phyloP scores from a whole-genome alignment of 2,797 vertebrate genomes.

The Enteromius fasciolatus region DNA sequence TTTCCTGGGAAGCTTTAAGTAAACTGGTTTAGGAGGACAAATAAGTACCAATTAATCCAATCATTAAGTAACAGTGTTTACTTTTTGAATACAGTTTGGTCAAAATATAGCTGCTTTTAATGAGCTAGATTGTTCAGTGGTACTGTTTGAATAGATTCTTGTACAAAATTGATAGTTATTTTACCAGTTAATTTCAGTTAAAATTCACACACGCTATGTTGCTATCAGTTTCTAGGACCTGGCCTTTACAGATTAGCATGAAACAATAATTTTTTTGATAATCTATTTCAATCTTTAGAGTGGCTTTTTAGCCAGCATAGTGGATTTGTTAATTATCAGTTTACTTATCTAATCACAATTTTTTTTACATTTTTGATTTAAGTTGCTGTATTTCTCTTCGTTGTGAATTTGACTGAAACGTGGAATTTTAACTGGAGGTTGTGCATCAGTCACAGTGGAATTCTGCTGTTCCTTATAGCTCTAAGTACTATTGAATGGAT shows the following conservation, averaged over 20 bases:
- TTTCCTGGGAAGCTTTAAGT: neutral
- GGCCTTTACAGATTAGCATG: neutral
- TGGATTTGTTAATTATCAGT: too few species aligned
- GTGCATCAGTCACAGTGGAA: neutral
- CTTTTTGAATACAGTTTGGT: constrained; percentile 2
- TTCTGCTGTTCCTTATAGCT: neutral
- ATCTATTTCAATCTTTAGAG: neutral
- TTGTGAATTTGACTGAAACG: neutral
- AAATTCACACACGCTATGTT: neutral
- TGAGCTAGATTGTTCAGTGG: neutral
- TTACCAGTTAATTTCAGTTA: neutral
- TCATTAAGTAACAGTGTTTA: constrained; percentile 2
- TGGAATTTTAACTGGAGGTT: neutral
- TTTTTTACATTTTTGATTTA: neutral
- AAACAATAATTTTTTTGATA: neutral
- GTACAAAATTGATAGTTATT: neutral
- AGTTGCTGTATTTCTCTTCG: neutral
- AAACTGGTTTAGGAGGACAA: neutral
- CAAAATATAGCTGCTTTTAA: neutral
- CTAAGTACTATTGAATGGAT: constrained; percentile 8
- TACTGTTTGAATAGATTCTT: neutral
- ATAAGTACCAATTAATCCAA: constrained; percentile 1
- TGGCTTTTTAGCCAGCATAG: neutral
- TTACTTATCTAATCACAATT: too few species aligned
- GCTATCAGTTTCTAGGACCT: neutral